Evolutionary conservation across 2,888 invertebrate species (phyloP), one percentile per base, ranked within the genome.

Genomic region (Congeria kusceri): DNA sequence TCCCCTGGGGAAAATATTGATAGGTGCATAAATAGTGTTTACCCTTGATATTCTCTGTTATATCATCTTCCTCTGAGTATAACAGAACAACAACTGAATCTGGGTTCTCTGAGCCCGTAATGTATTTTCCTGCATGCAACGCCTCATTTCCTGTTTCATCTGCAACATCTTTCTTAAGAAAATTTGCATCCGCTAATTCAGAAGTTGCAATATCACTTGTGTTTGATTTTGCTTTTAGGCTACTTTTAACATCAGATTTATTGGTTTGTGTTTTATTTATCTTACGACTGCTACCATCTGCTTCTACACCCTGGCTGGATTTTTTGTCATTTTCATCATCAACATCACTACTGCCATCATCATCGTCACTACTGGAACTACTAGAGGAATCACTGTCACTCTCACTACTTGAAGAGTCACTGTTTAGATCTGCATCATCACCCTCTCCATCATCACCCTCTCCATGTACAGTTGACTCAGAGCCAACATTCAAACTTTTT

Each of bases 281-380:
- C 39, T 39, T 15, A 39, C 1, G 39, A 39, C 39, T 39, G 39
- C 39, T 39, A 15, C 15, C 15, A 13, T 39, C 15, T 39, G 9
- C 39, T 39, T 39, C 11, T 3, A 39, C 39, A 39, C 9, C 15
- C 39, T 39, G 9, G 1, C 15, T 39, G 1, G 39, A 39, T 39
- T 39, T 39, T 39, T 3, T 39, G 1, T 39, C 15, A 15, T 15
- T 32, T 23, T 62, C 28, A 7, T 75, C 59, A 1, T 3, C 28
- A 56, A 1, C 56, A 56, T 0, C 57, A 32, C 3, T 56, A 32
- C 23, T 3, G 11, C 25, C 27, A 57, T 57, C 66, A 57, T 57
- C 61, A 61, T 53, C 53, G 9, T 39, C 62, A 28, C 32, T 56
- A 64, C 44, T 58, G 23, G 15, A 39, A 65, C 15, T 46, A 64